Conservation (phyloP, 1,140 invertebrate genomes). For the Hestina assimilis region DNA sequence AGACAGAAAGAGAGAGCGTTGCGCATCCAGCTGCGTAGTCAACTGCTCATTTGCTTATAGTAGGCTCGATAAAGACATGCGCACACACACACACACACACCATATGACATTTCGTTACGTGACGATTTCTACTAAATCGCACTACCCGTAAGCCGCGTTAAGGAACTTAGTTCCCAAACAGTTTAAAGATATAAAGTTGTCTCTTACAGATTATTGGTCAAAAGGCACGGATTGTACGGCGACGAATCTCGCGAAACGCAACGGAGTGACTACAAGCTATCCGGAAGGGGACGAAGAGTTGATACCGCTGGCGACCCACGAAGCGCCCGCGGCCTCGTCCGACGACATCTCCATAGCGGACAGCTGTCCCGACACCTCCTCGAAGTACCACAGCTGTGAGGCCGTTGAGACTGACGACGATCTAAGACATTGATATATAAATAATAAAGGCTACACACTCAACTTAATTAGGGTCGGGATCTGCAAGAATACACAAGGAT, state of each 20-base stretch:
- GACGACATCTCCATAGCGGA: slow-evolving; percentile 84
- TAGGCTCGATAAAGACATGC: no score
- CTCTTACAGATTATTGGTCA: slow-evolving; percentile 46
- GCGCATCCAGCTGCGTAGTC: no score
- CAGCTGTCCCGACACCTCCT: slow-evolving; percentile 85
- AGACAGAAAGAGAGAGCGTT: no score
- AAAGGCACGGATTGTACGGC: slow-evolving; percentile 34
- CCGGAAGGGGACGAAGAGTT: slow-evolving; percentile 55
- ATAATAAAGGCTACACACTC: no score
- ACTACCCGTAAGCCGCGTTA: no score
- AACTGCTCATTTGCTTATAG: no score
- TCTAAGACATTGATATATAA: slow-evolving; percentile 50
- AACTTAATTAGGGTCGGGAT: no score
- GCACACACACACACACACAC: no score
- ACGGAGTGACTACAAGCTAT: slow-evolving; percentile 48
- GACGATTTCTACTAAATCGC: no score
- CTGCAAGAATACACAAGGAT: no score
- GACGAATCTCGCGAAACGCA: slow-evolving; percentile 34
- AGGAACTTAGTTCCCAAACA: no score
- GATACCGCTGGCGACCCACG: slow-evolving; percentile 63
- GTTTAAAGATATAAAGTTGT: background rate
- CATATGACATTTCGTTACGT: no score
- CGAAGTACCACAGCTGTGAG: slow-evolving; percentile 86
- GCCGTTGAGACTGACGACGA: slow-evolving; percentile 82
- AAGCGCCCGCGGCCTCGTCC: slow-evolving; percentile 78